phyloP scores from a whole-genome alignment of 2,888 invertebrate species.

The Unio pictorum region DNA sequence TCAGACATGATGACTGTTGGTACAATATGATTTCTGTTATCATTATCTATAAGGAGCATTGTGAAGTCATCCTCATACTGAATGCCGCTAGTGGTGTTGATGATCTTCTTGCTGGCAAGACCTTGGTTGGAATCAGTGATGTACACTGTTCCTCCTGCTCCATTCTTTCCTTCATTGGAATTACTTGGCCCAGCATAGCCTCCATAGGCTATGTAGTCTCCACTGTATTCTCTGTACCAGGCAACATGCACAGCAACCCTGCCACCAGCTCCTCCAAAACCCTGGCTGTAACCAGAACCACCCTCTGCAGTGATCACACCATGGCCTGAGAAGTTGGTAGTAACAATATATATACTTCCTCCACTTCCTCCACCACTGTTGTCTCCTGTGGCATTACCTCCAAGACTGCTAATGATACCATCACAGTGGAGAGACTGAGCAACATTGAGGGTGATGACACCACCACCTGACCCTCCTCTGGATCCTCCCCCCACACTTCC shows the following conservation, averaged over 20 bases:
- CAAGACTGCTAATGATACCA: conserved; percentile 43
- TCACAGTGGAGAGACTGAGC: conserved; percentile 46
- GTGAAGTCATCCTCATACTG: conserved; percentile 38
- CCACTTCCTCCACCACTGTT: conserved; percentile 57
- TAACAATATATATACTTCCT: conserved; percentile 47
- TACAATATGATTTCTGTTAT: conserved; percentile 48
- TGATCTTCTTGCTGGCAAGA: conserved; percentile 29
- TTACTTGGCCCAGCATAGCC: conserved; percentile 32
- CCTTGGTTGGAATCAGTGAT: conserved; percentile 40
- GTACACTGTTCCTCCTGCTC: conserved; percentile 51
- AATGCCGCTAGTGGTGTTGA: conserved; percentile 24
- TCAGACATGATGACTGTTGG: conserved; percentile 49
- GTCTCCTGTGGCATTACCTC: conserved; percentile 31
- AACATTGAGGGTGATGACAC: conserved; percentile 41
- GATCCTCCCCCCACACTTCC: conserved; percentile 54
- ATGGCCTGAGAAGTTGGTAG: conserved; percentile 56
- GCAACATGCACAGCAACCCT: conserved; percentile 47
- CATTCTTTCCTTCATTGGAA: conserved; percentile 33
- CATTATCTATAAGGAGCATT: conserved; percentile 49
- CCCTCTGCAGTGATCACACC: conserved; percentile 46
- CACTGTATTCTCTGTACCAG: conserved; percentile 50
- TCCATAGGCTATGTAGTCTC: conserved; percentile 42
- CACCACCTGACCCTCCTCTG: conserved; percentile 45
- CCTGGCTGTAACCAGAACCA: conserved; percentile 38
- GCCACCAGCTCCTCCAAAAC: conserved; percentile 53